phyloP scores from a whole-genome alignment of 2,888 invertebrate genomes.

The Biston betularia region DNA sequence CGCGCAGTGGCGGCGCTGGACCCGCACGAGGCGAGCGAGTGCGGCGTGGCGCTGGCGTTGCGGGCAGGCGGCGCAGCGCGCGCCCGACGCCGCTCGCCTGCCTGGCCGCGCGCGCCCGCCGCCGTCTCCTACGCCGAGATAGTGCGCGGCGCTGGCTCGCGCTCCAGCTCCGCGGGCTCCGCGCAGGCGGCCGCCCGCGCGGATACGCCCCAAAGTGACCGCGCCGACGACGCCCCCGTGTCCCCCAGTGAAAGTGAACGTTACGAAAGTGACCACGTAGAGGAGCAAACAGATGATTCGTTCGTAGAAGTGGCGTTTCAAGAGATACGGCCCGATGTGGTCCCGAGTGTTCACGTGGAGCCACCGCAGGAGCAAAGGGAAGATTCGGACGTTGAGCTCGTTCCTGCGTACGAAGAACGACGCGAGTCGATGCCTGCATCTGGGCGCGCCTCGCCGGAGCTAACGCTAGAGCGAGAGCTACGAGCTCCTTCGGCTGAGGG shows the following conservation, averaged over 20 bases:
- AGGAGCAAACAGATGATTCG: slow-evolving; percentile 35
- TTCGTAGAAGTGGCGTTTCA: slow-evolving; percentile 37
- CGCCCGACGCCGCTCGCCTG: slow-evolving; percentile 54
- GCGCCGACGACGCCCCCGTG: slow-evolving; percentile 35
- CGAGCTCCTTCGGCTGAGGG: slow-evolving; percentile 51
- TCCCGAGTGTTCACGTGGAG: slow-evolving; percentile 48
- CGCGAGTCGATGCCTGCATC: neutral
- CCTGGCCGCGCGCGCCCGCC: slow-evolving; percentile 78
- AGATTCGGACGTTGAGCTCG: slow-evolving; percentile 44
- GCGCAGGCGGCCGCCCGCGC: slow-evolving; percentile 55
- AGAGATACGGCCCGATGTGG: slow-evolving; percentile 20
- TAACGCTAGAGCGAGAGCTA: slow-evolving; percentile 41
- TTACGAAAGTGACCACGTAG: slow-evolving; percentile 55
- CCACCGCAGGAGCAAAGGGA: slow-evolving; percentile 51
- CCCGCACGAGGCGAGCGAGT: slow-evolving; percentile 88
- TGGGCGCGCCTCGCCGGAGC: slow-evolving; percentile 23
- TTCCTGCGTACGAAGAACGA: slow-evolving; percentile 5
- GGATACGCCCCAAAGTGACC: neutral
- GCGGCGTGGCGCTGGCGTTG: slow-evolving; percentile 85
- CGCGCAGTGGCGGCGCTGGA: slow-evolving; percentile 91
- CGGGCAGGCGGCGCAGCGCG: slow-evolving; percentile 85
- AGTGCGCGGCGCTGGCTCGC: slow-evolving; percentile 86
- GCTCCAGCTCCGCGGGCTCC: slow-evolving; percentile 69
- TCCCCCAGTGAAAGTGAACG: slow-evolving; percentile 74
- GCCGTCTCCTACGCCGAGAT: slow-evolving; percentile 93